Evolutionary conservation across 2,797 vertebrate genomes (phyloP).

Genomic region (Spinibarbus caldwelli): DNA sequence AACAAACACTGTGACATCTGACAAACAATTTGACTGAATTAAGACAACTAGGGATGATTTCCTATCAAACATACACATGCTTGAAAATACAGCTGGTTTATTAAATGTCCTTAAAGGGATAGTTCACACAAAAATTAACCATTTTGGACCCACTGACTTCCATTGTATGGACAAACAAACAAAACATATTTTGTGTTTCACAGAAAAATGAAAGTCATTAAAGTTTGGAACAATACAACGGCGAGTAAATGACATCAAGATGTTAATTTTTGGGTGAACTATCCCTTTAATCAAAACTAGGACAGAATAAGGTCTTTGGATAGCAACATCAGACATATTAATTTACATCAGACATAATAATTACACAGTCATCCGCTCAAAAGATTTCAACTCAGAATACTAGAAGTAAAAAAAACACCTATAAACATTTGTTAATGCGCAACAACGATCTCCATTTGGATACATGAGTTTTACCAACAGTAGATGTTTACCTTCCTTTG

Average conservation of each 20-base stretch:
- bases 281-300: constrained; percentile 9
- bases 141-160: not conserved
- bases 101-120: not conserved
- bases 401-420: not conserved
- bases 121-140: not conserved
- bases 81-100: not conserved
- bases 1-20: not conserved
- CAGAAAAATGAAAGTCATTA: not conserved
- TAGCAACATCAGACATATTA: not conserved
- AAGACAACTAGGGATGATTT: not conserved
- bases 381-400: not conserved
- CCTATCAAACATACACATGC: not conserved
- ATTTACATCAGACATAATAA: not conserved
- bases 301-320: constrained; percentile 6
- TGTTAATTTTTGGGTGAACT: not conserved
- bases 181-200: not conserved
- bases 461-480: not conserved
- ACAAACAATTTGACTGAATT: not conserved
- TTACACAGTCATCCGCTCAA: not conserved
- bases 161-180: no score
- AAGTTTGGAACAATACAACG: not conserved
- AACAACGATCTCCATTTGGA: not conserved
- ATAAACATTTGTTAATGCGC: no score
- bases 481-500: constrained; percentile 90
- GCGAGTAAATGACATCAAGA: not conserved